Base-by-base conservation (phyloP, 2,888 invertebrate species). In the Heliconius sara region DNA sequence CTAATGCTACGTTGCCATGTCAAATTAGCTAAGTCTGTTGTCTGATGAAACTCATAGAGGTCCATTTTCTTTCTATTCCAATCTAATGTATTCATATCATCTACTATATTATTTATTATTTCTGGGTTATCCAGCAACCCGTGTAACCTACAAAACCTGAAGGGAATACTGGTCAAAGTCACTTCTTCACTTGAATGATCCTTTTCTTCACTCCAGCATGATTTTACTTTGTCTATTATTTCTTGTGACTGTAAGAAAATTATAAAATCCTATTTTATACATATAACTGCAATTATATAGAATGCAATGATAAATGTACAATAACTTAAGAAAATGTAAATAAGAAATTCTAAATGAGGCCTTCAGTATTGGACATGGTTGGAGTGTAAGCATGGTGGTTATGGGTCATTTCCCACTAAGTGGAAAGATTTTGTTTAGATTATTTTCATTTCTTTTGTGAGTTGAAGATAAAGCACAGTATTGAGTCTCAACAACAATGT, bases 21-120 rank as follows among this genome's bases (percentile, higher is more conserved):
- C 1, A 96, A 88, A 79, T 93, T 96, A 0, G 96, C 95, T 57
- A 98, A 92, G 89, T 98, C 98, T 4, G 95, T 95, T 1, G 97
- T 97, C 92, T 98, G 98, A 86, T 97, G 97, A 89, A 98, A 98
- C 91, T 98, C 98, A 87, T 98, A 99, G 34, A 99, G 92, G 88
- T 99, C 99, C 96, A 98, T 97, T 89, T 96, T 97, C 87, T 98
- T 97, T 78, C 96, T 95, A 3, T 96, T 96, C 96, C 98, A 97
- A 81, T 97, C 96, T 30, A 97, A 87, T 2, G 96, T 95, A 84
- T 96, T 96, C 93, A 97, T 97, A 87, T 97, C 97, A 66, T 96
- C 94, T 22, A 96, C 95, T 34, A 97, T 93, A 77, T 96, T 95
- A 76, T 96, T 95, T 77, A 97, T 96, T 52, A 96, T 95, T 39